Evolutionary conservation across 2,797 vertebrate species (phyloP), one percentile per base, ranked within the genome.

Genomic region (Rhinella marina): DNA sequence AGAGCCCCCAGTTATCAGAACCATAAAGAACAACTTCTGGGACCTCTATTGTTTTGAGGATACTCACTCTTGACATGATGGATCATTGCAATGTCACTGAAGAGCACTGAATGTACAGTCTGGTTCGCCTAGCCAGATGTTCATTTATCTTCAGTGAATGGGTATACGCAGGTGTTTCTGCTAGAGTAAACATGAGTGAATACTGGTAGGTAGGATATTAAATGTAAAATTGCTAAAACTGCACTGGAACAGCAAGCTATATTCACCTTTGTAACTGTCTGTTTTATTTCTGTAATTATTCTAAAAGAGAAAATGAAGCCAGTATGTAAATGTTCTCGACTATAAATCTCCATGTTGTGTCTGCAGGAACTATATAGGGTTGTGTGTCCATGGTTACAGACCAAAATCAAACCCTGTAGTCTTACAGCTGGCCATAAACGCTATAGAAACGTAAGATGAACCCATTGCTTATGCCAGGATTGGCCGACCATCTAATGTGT

Each of bases 101-200:
- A 27, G 48, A 54, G 50, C n/a, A 27, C 10, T 8, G 12, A 54
- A 1, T 57, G 72, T 13, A 23, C 10, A 75, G 23, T 25, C 50
- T 77, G 50, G 48, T 77, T 77, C 48, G 73, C 23, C 54, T 13
- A 54, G 75, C 50, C 75, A 77, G 75, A 77, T 77, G 75, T 77
- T 77, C 75, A 77, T 77, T 77, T 77, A 54, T 77, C 50, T 62
- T 81, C 32, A 50, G 50, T 81, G 29, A 81, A 48, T 81, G 29
- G 75, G 23, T 54, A 54, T 77, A 50, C 48, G 3, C 75, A 77
- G 70, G 70, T 73, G 70, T 73, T 73, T 25, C 50, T 77, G 50
- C 23, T 7, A 54, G 25, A n/a, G 23, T 54, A 1, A 23, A 77
- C 17, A 9, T 48, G 32, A 9, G 32, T 9, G 16, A 17, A 16